Evolutionary conservation across 2,113 vertebrate species (phyloP).

Genomic region (Chelonoidis abingdonii): DNA sequence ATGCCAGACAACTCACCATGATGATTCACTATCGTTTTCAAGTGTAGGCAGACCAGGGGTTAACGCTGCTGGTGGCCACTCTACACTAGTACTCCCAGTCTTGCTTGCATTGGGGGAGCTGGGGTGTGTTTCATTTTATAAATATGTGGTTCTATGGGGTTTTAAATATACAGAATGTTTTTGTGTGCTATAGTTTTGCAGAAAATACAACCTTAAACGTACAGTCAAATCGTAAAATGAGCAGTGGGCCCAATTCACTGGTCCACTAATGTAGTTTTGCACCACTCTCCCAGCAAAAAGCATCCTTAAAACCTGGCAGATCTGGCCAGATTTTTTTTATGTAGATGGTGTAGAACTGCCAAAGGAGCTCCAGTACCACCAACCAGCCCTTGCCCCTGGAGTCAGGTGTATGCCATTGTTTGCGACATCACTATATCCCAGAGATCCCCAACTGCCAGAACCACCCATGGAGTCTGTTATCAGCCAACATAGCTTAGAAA

Average conservation of each 20-base stretch:
- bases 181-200: neutral
- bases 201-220: neutral
- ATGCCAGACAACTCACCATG: neutral
- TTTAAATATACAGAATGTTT: neutral
- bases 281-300: neutral
- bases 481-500: neutral
- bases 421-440: neutral
- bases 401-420: neutral
- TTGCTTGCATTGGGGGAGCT: neutral
- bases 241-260: neutral
- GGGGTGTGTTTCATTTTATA: rapidly evolving
- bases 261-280: neutral
- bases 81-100: neutral
- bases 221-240: neutral
- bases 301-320: neutral
- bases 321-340: neutral
- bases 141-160: neutral
- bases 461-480: neutral
- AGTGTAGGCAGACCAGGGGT: neutral
- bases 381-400: neutral
- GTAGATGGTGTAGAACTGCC: neutral
- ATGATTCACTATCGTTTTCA: neutral
- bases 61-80: rapidly evolving
- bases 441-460: neutral
- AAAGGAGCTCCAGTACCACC: rapidly evolving